phyloP scores from a whole-genome alignment of 2,797 vertebrate species.

The Linurgus olivaceus region DNA sequence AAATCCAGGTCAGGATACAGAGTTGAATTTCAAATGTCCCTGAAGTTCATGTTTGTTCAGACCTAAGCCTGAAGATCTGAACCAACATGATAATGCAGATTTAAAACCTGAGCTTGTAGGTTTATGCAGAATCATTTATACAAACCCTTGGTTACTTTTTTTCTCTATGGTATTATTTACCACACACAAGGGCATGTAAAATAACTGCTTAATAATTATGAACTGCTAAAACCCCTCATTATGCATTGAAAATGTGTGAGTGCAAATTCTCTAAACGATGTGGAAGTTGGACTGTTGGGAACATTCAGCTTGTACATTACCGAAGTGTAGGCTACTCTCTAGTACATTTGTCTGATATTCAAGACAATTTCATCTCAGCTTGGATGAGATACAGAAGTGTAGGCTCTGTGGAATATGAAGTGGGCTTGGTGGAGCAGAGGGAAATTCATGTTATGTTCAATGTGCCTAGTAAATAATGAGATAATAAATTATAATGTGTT shows the following conservation, averaged over 20 bases:
- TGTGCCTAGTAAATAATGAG: conserved; percentile 59
- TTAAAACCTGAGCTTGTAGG: conserved; percentile 12
- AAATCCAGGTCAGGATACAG: conserved; percentile 53
- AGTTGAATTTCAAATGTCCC: conserved; percentile 50
- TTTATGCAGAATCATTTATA: conserved; percentile 31
- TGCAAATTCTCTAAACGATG: conserved; percentile 16
- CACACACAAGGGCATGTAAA: conserved; percentile 37
- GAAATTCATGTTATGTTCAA: conserved; percentile 48
- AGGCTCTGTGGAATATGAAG: conserved; percentile 58
- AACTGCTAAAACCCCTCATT: conserved; percentile 26
- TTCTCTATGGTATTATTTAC: conserved; percentile 33
- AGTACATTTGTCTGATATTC: conserved; percentile 45
- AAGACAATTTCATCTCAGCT: conserved; percentile 49
- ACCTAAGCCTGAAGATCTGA: conserved; percentile 1
- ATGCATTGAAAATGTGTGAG: conserved; percentile 1
- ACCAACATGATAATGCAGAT: conserved; percentile 31
- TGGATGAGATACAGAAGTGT: conserved; percentile 20
- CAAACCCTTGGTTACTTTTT: conserved; percentile 25
- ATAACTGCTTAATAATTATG: conserved; percentile 52
- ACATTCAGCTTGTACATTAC: conserved; percentile 16
- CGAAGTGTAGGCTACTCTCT: conserved; percentile 33
- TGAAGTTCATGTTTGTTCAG: conserved; percentile 52
- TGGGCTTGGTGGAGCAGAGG: conserved; percentile 36
- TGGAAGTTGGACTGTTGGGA: conserved; percentile 24
- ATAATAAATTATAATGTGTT: conserved; percentile 66